Evolutionary conservation across 2,113 vertebrate genomes (phyloP).

Genomic region (Phyllostomus discolor): DNA sequence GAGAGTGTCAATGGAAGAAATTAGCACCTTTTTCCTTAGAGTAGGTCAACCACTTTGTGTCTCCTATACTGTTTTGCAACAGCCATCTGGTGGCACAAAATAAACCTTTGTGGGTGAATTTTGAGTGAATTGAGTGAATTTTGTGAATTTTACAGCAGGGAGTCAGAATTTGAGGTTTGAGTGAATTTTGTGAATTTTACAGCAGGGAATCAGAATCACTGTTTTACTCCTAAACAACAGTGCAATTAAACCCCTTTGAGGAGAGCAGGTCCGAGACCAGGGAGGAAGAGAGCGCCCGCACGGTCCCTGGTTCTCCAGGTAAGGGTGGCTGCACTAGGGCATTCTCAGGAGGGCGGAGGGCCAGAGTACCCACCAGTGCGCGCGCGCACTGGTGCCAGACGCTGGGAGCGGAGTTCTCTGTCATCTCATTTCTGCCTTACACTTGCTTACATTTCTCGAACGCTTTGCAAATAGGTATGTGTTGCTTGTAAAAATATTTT

Average conservation of each 20-base stretch:
- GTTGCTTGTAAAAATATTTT: neutral
- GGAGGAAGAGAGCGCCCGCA: slow-evolving; percentile 6
- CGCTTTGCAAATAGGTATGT: neutral
- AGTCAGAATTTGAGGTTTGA: no score
- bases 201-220: neutral
- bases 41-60: neutral
- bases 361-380: fast-evolving
- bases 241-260: neutral
- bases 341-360: fast-evolving
- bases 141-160: no score
- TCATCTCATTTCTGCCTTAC: neutral
- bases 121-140: no score
- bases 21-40: neutral
- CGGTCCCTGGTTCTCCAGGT: neutral
- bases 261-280: neutral
- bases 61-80: neutral
- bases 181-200: neutral
- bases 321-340: slow-evolving; percentile 43
- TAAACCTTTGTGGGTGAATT: neutral
- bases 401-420: fast-evolving
- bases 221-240: neutral
- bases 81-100: neutral
- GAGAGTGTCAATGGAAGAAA: neutral
- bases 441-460: neutral
- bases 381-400: neutral